Evolutionary conservation across 2,797 vertebrate genomes (phyloP), one percentile per base, ranked within the genome.

Genomic region (Onychomys leucogaster): DNA sequence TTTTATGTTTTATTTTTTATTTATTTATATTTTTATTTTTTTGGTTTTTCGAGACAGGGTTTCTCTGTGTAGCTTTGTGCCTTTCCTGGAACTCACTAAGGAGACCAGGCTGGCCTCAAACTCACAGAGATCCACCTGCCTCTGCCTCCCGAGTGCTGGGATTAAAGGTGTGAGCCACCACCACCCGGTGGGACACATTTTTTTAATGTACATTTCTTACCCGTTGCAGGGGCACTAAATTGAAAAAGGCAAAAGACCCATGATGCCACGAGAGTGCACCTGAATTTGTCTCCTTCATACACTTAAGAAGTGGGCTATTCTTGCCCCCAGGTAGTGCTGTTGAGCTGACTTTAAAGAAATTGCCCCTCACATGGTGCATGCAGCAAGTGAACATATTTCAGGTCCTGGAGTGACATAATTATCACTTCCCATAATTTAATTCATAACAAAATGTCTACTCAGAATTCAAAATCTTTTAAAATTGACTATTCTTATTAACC

Each of bases 401-500:
- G 96, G 52, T 75, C 41, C 89, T 55, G 23, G 34, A 90, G 55
- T n/a, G 90, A 91, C 67, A 41, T 52, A 71, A 82, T 82, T 87
- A 92, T 76, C 67, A 89, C 10, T 23, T 89, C 49, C 46, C 69
- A 71, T 93, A 94, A 96, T 94, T 95, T 94, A 97, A 94, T 96
- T 90, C 83, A 82, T 75, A 52, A 57, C 85, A 88, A 88, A 89
- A 34, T 80, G 37, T 83, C 89, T 93, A 86, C 92, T 87, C 92
- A 75, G 73, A 90, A 87, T 93, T 93, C 46, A 88, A 9, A 85
- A 43, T 92, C 37, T 81, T 91, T 90, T 84, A 49, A 13, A 96
- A 95, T 97, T 81, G 96, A 81, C 77, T 94, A n/a, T 96, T 97
- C 90, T 77, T 93, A 86, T 96, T 96, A 96, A 93, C 84, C 43